These are phyloP conservation scores for Aptenodytes patagonicus DNA, from an alignment of 2,113 vertebrate genomes.

Conservation along the genomic window DNA sequence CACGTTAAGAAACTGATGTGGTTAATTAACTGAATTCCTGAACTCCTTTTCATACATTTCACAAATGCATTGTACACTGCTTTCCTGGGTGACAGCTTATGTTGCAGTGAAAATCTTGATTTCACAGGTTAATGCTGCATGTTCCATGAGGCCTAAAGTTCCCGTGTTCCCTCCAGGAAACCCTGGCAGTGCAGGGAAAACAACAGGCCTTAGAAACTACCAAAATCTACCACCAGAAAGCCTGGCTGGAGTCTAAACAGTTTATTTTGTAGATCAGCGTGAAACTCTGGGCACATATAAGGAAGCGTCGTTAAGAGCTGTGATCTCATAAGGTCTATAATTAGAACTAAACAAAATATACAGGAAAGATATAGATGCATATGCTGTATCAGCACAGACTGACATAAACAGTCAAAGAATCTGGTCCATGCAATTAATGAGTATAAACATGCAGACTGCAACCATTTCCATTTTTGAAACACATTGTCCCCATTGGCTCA, in stretches of 20 bases:
- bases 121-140: slow-evolving; percentile 73
- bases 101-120: slow-evolving; percentile 67
- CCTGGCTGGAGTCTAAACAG: neutral
- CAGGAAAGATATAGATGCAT: neutral
- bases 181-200: neutral
- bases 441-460: neutral
- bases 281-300: neutral
- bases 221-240: neutral
- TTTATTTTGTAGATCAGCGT: neutral
- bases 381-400: neutral
- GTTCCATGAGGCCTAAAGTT: slow-evolving; percentile 46
- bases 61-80: slow-evolving; percentile 83
- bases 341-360: neutral
- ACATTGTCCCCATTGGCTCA: neutral
- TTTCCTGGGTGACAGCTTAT: slow-evolving; percentile 74
- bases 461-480: neutral
- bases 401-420: neutral
- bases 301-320: neutral
- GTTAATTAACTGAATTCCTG: slow-evolving; percentile 98
- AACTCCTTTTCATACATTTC: slow-evolving; percentile 86
- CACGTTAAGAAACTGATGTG: slow-evolving; percentile 99
- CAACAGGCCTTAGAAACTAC: neutral
- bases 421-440: neutral
- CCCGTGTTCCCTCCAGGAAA: neutral
- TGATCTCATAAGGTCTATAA: neutral